Conservation (phyloP, 1,140 invertebrate genomes). For the Galleria mellonella region DNA sequence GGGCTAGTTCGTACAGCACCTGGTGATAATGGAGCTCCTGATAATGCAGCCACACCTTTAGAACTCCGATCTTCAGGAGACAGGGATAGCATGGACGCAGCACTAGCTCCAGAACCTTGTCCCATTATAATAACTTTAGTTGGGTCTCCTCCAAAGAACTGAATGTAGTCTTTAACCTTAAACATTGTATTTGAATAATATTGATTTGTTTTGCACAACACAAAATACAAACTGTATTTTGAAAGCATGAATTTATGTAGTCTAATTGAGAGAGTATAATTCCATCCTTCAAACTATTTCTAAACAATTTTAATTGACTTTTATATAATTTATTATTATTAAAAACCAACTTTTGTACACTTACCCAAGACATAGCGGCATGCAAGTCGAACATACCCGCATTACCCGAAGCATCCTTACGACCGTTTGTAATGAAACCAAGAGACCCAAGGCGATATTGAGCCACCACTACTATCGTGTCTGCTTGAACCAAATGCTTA, state of each 20-base stretch:
- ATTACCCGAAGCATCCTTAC: constrained; percentile 80
- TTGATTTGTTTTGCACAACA: too few relatives aligned
- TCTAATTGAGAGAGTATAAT: too few relatives aligned
- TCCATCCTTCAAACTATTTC: too few relatives aligned
- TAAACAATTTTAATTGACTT: too few relatives aligned
- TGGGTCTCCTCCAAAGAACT: constrained; percentile 83
- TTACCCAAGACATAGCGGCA: constrained; percentile 77
- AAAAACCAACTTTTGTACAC: too few relatives aligned
- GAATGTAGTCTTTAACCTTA: constrained; percentile 79
- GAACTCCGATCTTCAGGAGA: constrained; percentile 64
- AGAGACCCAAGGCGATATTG: constrained; percentile 69
- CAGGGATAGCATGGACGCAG: constrained; percentile 75
- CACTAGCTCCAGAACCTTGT: constrained; percentile 81
- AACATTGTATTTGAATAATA: not conserved
- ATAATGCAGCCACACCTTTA: constrained; percentile 79
- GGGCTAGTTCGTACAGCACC: constrained; percentile 78
- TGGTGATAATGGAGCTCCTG: constrained; percentile 79
- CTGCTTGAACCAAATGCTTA: constrained; percentile 50
- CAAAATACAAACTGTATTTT: not conserved
- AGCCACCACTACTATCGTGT: constrained; percentile 55
- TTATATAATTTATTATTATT: too few relatives aligned
- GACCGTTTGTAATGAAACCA: constrained; percentile 74
- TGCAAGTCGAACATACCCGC: constrained; percentile 80
- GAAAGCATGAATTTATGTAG: too few relatives aligned
- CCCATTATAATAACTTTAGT: constrained; percentile 80